Evolutionary conservation across 2,113 vertebrate genomes (phyloP), one percentile per base, ranked within the genome.

Genomic region (Panthera uncia): DNA sequence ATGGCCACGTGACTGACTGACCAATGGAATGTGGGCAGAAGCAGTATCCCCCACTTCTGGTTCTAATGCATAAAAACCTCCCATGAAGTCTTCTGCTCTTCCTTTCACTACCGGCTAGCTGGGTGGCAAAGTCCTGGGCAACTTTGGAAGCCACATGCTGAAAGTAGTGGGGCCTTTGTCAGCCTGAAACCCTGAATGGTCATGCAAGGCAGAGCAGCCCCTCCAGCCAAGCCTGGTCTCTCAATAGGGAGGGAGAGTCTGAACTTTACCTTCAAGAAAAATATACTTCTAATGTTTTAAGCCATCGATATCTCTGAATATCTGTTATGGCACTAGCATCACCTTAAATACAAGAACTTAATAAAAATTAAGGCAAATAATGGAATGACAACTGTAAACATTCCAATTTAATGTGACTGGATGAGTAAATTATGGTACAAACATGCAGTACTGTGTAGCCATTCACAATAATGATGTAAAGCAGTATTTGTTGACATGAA

Each of bases 191-290:
- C 65, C 27, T 7, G 55, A 65, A 68, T 2, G 57, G 18, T 57
- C 33, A 3, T 0, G 61, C 6, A 9, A 68, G 38, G 57, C 25
- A 1, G 0, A 23, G 33, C 45, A 55, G 57, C 4, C 48, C 19
- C 0, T 36, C 36, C 4, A 33, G 2, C 7, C 2, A 7, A 27
- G 33, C 19, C 68, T 45, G 8, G 48, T 50, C 21, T 31, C 36
- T 50, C 38, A 11, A 66, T 14, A 69, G 2, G 18, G 23, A 76
- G 48, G 68, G 29, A 33, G 25, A 48, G 33, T 7, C 55, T 25
- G 61, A 68, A 88, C 31, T 21, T 89, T 29, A n/a, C 48, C 25
- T 33, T 23, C 14, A 38, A 57, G 14, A 68, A 41, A 89, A 76
- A 27, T 2, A 68, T 23, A 68, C 31, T 31, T 83, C 45, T 15